phyloP scores from a whole-genome alignment of 1,140 invertebrate genomes.

The Bombus polaris region DNA sequence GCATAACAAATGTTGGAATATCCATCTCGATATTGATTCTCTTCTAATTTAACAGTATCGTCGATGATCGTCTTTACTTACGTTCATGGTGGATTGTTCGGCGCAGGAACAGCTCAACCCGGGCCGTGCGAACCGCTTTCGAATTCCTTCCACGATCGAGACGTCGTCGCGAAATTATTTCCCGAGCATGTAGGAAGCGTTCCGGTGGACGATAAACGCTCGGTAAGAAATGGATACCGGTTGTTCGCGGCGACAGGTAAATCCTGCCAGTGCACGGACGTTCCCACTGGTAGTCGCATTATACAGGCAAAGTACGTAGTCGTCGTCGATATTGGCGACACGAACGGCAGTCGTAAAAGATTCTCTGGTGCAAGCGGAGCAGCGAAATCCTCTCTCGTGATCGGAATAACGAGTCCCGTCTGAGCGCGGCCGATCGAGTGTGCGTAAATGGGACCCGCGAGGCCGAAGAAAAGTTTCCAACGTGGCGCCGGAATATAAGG shows the following conservation, averaged over 20 bases:
- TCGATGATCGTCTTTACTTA: not conserved
- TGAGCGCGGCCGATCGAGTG: constrained; percentile 50
- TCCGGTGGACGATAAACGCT: constrained; percentile 14
- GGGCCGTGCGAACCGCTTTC: not conserved
- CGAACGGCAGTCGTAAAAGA: constrained; percentile 65
- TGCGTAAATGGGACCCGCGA: constrained; percentile 66
- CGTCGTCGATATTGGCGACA: constrained; percentile 67
- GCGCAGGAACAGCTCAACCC: not conserved
- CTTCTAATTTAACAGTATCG: not conserved
- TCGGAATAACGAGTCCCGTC: constrained; percentile 66
- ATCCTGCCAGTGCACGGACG: not conserved
- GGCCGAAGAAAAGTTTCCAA: constrained; percentile 51
- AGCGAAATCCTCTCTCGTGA: constrained; percentile 66
- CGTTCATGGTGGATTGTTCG: not conserved
- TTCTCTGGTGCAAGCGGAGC: constrained; percentile 49
- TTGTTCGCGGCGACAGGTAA: constrained; percentile 36
- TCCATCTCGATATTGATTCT: not conserved
- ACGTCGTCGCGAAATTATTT: constrained; percentile 24
- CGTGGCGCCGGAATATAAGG: not conserved
- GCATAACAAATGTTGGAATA: not conserved
- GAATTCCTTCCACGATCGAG: not conserved
- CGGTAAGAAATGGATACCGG: constrained; percentile 28
- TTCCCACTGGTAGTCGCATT: constrained; percentile 39
- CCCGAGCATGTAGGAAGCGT: not conserved
- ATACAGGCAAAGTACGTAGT: constrained; percentile 64